Conservation (phyloP, 2,888 invertebrate species). For the Nudaria mundana region DNA sequence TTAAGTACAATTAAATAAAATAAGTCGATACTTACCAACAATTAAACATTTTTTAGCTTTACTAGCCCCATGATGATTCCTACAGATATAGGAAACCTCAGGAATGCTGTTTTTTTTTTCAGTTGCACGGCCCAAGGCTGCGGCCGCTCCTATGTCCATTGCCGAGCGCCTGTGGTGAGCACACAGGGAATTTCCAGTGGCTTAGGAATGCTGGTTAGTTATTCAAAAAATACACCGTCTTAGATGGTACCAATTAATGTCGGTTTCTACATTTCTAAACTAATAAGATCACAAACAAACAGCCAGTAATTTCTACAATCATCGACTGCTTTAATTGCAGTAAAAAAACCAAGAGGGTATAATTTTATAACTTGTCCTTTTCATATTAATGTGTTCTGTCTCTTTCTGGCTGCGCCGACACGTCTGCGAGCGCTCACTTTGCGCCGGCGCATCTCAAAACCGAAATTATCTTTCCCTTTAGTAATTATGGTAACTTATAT, state of each 20-base stretch:
- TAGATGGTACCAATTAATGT: conserved; percentile 9
- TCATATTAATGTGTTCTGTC: conserved; percentile 32
- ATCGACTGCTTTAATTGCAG: conserved; percentile 15
- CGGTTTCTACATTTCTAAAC: conserved; percentile 5
- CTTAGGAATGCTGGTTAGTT: no score
- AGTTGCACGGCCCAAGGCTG: no score
- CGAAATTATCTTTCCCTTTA: conserved; percentile 12
- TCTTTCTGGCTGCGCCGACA: conserved; percentile 55
- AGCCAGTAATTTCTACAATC: conserved; percentile 13
- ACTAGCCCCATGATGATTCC: no score
- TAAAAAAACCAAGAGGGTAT: conserved; percentile 13
- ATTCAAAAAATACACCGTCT: no score
- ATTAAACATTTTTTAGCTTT: no score
- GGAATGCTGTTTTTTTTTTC: no score
- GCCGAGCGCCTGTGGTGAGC: no score
- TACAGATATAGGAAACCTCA: no score
- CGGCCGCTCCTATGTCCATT: no score
- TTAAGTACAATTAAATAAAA: no score
- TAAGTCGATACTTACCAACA: no score
- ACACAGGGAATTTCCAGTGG: no score
- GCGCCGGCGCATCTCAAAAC: conserved; percentile 18
- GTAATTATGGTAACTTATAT: conserved; percentile 11
- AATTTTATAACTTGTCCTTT: conserved; percentile 26
- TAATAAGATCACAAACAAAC: conserved; percentile 18
- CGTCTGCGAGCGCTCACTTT: conserved; percentile 49